Base-by-base conservation (phyloP, 2,888 invertebrate genomes). In the Caenorhabditis japonica region DNA sequence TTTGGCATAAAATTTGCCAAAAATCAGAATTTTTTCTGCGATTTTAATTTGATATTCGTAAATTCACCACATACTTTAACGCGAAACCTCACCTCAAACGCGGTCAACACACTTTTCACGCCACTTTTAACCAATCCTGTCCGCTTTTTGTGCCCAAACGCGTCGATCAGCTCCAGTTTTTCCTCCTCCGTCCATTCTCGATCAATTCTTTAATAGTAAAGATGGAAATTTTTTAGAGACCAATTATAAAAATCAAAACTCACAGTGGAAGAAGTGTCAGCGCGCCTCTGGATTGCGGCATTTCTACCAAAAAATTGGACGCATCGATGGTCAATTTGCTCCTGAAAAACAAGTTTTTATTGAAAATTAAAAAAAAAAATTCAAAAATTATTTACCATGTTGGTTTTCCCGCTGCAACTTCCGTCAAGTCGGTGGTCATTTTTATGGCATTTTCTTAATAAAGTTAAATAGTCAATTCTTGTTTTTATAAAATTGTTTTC, bases 101-200 rank as follows among this genome's bases (percentile, higher is more conserved):
- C 52, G 3, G 25, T 4, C 15, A 74, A 25, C 10, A 74, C n/a
- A 7, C 21, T 8, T 53, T 74, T 74, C 12, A 74, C 21, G 27
- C 74, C 74, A 59, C 69, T 74, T 34, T 51, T 69, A 19, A 62
- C 3, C 23, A 60, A 19, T 17, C 39, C 25, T 4, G 15, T 13
- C 15, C 41, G 27, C 23, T 74, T 74, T 52, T 74, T 74, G 46
- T 49, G 49, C 1, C 69, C 62, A 15, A 69, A 74, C 12, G 69
- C 49, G 5, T 74, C 74, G 8, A 47, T n/a, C 27, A 74, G 34
- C n/a, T 74, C 74, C n/a, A 33, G 30, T 38, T 56, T 56, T 19
- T 74, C 74, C 13, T 47, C 47, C 15, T 74, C 68, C 7, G 62
- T 51, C 74, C 74, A 74, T 33, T 19, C 43, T 49, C 61, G 51